These are phyloP conservation scores for Sebastiscus albofasciatus DNA, from an alignment of 2,797 vertebrate genomes.

Conservation along the genomic window DNA sequence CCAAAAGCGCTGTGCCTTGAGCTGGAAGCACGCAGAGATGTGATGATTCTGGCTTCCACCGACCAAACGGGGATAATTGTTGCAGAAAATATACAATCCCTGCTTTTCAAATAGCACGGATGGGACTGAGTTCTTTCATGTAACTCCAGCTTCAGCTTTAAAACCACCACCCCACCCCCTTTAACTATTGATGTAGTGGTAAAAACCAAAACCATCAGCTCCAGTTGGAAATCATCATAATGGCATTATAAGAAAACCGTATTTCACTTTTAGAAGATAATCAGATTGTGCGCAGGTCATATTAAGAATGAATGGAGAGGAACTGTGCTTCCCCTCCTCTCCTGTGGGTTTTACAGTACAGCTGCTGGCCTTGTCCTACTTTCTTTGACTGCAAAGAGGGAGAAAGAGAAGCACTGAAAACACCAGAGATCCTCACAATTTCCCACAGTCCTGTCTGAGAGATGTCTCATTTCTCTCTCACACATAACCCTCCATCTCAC, in stretches of 20 bases:
- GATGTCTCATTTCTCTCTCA: no score
- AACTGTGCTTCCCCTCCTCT: not conserved
- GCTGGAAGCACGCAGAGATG: slow-evolving; percentile 1
- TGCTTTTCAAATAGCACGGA: not conserved
- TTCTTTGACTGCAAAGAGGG: slow-evolving; percentile 9
- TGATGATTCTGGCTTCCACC: not conserved
- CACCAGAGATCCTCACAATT: not conserved
- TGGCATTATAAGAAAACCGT: not conserved
- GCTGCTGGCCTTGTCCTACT: slow-evolving; percentile 43
- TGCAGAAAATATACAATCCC: not conserved
- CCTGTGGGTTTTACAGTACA: slow-evolving; percentile 24
- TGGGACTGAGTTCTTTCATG: not conserved
- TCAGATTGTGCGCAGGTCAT: not conserved
- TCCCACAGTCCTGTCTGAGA: not conserved
- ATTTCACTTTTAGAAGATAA: not conserved
- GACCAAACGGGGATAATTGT: not conserved
- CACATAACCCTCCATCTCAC: not conserved
- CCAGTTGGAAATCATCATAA: not conserved
- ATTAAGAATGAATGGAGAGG: slow-evolving; percentile 9
- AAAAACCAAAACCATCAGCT: not conserved
- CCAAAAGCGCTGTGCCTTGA: not conserved
- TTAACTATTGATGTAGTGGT: not conserved
- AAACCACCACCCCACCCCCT: not conserved
- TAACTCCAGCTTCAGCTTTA: not conserved
- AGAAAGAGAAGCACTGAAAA: not conserved